Percentiles rank a stretch among this genome's conserved stretches.
phyloP scores from a whole-genome alignment of 2,888 invertebrate genomes.

The Coleophora deauratella region DNA sequence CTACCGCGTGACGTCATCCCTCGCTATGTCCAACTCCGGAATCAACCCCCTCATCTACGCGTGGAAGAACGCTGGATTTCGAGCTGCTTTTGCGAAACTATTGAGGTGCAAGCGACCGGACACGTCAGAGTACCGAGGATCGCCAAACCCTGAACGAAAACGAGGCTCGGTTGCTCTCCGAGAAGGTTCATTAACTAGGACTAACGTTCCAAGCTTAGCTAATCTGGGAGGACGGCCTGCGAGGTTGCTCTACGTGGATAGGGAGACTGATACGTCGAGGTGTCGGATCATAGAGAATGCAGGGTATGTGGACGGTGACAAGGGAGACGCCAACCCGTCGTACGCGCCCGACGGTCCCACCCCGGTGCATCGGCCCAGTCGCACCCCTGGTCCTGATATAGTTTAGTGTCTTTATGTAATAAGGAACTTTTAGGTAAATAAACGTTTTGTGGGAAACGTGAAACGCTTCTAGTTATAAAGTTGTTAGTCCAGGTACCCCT shows the following conservation, averaged over 20 bases:
- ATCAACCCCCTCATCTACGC: constrained; percentile 89
- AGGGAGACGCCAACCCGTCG: constrained; percentile 60
- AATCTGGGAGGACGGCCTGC: constrained; percentile 57
- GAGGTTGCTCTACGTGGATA: constrained; percentile 51
- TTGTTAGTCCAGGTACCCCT: constrained; percentile 62
- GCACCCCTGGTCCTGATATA: constrained; percentile 39
- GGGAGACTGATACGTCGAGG: constrained; percentile 46
- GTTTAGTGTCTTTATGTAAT: constrained; percentile 40
- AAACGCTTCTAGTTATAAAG: constrained; percentile 69
- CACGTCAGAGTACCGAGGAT: constrained; percentile 67
- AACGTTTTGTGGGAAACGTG: constrained; percentile 66
- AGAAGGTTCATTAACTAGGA: constrained; percentile 56
- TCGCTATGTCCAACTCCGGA: constrained; percentile 86
- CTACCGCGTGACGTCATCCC: constrained; percentile 78
- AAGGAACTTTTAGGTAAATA: constrained; percentile 12
- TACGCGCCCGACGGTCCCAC: constrained; percentile 63
- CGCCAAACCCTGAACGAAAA: constrained; percentile 72
- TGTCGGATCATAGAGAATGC: constrained; percentile 70
- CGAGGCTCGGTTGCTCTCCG: constrained; percentile 64
- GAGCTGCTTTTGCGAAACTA: constrained; percentile 80
- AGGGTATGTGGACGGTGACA: constrained; percentile 57
- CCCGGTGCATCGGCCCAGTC: constrained; percentile 49
- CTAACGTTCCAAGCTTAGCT: constrained; percentile 47
- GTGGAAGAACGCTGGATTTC: constrained; percentile 87
- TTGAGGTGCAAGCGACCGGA: constrained; percentile 79